phyloP scores from a whole-genome alignment of 2,113 vertebrate genomes.

The Bubalus kerabau region DNA sequence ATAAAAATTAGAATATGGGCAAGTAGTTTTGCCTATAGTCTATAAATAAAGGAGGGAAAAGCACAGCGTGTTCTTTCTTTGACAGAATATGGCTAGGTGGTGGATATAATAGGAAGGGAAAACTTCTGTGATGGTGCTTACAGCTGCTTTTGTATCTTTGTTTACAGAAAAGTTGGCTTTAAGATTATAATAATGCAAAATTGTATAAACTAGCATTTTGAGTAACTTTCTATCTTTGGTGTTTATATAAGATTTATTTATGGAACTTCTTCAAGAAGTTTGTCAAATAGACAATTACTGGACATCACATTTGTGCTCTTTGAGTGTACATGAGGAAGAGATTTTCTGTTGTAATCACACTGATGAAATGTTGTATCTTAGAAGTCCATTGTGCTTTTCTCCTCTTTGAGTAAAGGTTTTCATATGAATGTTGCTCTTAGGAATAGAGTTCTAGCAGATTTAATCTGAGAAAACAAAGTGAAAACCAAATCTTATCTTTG shows the following conservation, averaged over 20 bases:
- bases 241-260: conserved; percentile 5
- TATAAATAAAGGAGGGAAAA: neutral
- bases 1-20: neutral
- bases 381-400: neutral
- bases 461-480: neutral
- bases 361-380: neutral
- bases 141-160: neutral
- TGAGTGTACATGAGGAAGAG: neutral
- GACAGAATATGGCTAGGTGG: neutral
- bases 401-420: neutral
- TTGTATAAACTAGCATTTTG: neutral
- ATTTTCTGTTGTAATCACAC: neutral
- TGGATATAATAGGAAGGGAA: neutral
- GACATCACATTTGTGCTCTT: neutral
- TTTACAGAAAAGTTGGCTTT: neutral
- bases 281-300: neutral
- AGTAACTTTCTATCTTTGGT: neutral
- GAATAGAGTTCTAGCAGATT: neutral
- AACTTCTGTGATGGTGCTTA: neutral
- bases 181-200: neutral
- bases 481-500: neutral
- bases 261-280: neutral
- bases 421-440: neutral
- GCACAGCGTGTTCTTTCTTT: neutral
- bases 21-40: neutral